These are phyloP conservation scores for Pissodes strobi DNA, from an alignment of 1,140 invertebrate species.

Conservation along the genomic window DNA sequence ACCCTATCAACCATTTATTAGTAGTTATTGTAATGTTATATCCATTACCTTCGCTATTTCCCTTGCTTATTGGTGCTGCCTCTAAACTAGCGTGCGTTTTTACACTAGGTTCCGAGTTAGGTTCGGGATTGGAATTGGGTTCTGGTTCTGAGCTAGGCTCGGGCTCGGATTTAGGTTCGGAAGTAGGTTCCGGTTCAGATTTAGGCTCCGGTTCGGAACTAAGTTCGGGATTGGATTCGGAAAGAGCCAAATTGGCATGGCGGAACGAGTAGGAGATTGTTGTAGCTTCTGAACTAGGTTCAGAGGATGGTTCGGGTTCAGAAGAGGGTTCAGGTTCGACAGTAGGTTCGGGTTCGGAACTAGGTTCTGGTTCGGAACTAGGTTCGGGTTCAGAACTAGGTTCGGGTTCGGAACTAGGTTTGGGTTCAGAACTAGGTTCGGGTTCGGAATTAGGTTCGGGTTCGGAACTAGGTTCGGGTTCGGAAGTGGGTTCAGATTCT, in stretches of 20 bases:
- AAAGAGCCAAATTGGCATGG: background rate
- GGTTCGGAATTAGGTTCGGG: constrained; percentile 56
- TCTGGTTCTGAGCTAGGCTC: constrained; percentile 55
- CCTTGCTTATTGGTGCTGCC: constrained; percentile 44
- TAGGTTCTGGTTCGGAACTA: constrained; percentile 53
- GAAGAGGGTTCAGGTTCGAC: constrained; percentile 54
- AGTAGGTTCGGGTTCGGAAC: constrained; percentile 53
- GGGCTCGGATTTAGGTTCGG: constrained; percentile 53
- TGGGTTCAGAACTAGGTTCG: constrained; percentile 48
- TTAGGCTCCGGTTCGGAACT: constrained; percentile 45
- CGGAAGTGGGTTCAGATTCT: constrained; percentile 54
- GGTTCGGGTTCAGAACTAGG: constrained; percentile 54
- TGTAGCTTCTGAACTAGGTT: constrained; percentile 51
- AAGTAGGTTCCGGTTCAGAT: constrained; percentile 56
- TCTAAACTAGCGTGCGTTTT: constrained; percentile 50
- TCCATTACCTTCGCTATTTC: constrained; percentile 37
- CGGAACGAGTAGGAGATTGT: constrained; percentile 26
- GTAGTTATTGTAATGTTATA: too few relatives aligned
- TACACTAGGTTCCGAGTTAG: constrained; percentile 49
- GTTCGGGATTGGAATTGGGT: constrained; percentile 55
- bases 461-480: constrained; percentile 58
- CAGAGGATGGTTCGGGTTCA: constrained; percentile 52
- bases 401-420: constrained; percentile 53
- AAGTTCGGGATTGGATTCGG: too few relatives aligned
- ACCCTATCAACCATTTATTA: too few relatives aligned